phyloP scores from a whole-genome alignment of 1,140 invertebrate genomes.

The Drosophila insularis region DNA sequence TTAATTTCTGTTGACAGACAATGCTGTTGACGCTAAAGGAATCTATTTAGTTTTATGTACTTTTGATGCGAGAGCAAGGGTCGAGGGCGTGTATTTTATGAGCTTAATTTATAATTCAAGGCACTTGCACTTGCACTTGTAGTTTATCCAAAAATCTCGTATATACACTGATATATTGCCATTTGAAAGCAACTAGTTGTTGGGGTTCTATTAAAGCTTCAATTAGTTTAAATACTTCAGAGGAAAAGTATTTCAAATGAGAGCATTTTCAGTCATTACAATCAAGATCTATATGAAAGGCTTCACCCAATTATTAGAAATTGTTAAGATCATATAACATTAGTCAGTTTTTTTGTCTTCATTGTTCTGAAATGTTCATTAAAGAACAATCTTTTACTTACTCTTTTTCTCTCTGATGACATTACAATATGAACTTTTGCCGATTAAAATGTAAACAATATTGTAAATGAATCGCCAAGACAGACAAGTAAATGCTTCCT shows the following conservation, averaged over 20 bases:
- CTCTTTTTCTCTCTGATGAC: slow-evolving; percentile 57
- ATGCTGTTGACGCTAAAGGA: slow-evolving; percentile 80
- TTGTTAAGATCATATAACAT: neutral
- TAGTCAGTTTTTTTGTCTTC: neutral
- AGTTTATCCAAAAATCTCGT: slow-evolving; percentile 15
- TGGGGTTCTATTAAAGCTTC: neutral
- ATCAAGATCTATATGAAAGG: too few species aligned
- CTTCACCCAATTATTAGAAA: too few species aligned
- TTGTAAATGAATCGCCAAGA: slow-evolving; percentile 36
- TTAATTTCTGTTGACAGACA: slow-evolving; percentile 83
- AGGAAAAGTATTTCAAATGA: too few species aligned
- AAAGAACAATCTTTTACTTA: slow-evolving; percentile 18
- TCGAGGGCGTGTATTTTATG: slow-evolving; percentile 48
- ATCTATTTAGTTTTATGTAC: slow-evolving; percentile 80
- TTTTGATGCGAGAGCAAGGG: slow-evolving; percentile 43
- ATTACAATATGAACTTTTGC: slow-evolving; percentile 59
- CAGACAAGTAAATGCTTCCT: slow-evolving; percentile 55
- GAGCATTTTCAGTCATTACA: too few species aligned
- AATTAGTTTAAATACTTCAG: too few species aligned
- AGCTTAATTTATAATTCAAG: slow-evolving; percentile 64
- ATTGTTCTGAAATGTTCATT: neutral
- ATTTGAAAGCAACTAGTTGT: neutral
- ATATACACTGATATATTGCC: slow-evolving; percentile 13
- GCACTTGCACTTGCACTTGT: slow-evolving; percentile 28
- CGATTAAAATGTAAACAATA: slow-evolving; percentile 69